Conservation (phyloP, 30 jellyfish, hydroid and myxozoan genomes). For the Rhopilema esculentum region DNA sequence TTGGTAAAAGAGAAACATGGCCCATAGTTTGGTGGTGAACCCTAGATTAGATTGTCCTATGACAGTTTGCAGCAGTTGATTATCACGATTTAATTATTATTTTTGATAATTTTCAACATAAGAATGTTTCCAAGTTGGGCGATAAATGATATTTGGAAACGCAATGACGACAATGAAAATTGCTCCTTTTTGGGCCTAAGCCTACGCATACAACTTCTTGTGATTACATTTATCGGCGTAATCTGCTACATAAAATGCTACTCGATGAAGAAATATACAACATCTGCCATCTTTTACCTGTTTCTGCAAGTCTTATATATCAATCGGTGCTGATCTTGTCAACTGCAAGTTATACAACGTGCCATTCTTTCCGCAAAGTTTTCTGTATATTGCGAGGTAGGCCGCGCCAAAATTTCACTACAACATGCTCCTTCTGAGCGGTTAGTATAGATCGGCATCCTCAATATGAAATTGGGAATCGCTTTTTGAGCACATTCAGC, state of each 20-base stretch:
- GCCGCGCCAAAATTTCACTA: constrained; percentile 49
- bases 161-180: too few relatives aligned
- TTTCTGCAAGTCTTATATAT: background rate
- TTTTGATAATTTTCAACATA: too few relatives aligned
- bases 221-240: background rate
- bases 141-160: too few relatives aligned
- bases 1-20: background rate
- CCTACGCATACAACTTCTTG: background rate
- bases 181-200: background rate
- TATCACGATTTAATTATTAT: too few relatives aligned
- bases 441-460: background rate
- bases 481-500: too few relatives aligned
- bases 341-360: background rate
- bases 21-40: background rate
- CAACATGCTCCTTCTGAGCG: constrained; percentile 32
- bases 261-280: background rate
- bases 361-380: background rate
- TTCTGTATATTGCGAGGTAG: constrained; percentile 11
- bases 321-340: background rate
- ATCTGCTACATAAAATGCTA: background rate
- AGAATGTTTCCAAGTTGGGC: too few relatives aligned
- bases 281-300: background rate
- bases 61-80: too few relatives aligned
- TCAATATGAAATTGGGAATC: too few relatives aligned
- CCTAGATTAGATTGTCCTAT: too few relatives aligned